A percentile compares a stretch with the other conserved stretches of the same genome.
phyloP scores from a whole-genome alignment of 1,140 invertebrate genomes.

The Nymphalis io region DNA sequence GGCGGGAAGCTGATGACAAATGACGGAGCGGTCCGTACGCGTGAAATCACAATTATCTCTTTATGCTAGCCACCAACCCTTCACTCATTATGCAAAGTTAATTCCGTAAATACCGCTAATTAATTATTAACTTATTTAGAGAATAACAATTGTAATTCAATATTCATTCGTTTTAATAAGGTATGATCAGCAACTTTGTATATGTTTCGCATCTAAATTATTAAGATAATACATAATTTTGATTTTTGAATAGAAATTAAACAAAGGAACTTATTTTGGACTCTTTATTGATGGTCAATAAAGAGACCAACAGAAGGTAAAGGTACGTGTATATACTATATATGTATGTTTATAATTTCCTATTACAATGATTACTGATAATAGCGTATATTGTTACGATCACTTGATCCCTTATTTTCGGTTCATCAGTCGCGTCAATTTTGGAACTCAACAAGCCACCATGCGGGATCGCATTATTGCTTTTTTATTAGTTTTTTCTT shows the following conservation, averaged over 20 bases:
- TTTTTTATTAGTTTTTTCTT: conserved; percentile 79
- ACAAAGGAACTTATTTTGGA: too few species aligned
- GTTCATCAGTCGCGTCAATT: conserved; percentile 76
- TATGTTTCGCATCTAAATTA: too few species aligned
- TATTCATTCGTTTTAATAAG: neutral
- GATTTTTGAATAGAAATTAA: too few species aligned
- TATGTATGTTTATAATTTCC: conserved; percentile 5
- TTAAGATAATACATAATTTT: too few species aligned
- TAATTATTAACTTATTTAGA: neutral
- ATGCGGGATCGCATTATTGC: conserved; percentile 79
- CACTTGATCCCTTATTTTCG: conserved; percentile 66
- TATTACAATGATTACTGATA: conserved; percentile 22
- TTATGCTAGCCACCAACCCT: conserved; percentile 64
- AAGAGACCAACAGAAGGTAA: too few species aligned
- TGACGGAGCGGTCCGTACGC: conserved; percentile 57
- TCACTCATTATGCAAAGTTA: conserved; percentile 73
- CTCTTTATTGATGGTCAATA: too few species aligned
- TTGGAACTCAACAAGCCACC: conserved; percentile 73
- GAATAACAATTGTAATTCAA: neutral
- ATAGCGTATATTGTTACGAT: conserved; percentile 35
- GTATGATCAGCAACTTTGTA: too few species aligned
- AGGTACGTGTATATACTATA: too few species aligned
- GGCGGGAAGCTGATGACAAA: conserved; percentile 79
- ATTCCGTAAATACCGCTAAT: conserved; percentile 49
- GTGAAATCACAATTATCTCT: conserved; percentile 78